Percentiles rank a stretch among this genome's conserved stretches.
Conservation (phyloP, 1,140 invertebrate species). For the Bathynomus jamesi region DNA sequence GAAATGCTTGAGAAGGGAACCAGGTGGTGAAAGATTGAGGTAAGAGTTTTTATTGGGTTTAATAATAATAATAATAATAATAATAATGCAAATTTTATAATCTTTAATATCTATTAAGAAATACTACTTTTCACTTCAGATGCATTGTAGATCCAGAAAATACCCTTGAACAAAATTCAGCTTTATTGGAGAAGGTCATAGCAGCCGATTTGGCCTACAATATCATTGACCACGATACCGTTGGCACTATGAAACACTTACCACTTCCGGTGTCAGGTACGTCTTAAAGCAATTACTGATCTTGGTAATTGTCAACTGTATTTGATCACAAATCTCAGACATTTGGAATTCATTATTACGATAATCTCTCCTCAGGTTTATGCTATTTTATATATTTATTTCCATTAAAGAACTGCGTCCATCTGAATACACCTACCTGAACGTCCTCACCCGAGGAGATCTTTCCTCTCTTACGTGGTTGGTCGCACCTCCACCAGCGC, state of each 20-base stretch:
- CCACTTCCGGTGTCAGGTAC: not conserved
- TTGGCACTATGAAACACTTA: not conserved
- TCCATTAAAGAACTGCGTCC: slow-evolving; percentile 43
- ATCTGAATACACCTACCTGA: slow-evolving; percentile 86
- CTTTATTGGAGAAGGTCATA: not conserved
- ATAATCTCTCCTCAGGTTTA: too few relatives aligned
- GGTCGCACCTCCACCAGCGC: slow-evolving; percentile 67
- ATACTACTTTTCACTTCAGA: slow-evolving; percentile 18
- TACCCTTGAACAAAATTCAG: not conserved
- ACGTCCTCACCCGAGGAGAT: slow-evolving; percentile 80
- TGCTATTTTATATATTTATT: too few relatives aligned
- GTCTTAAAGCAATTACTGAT: not conserved
- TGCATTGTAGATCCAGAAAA: not conserved
- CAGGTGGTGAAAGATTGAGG: slow-evolving; percentile 65
- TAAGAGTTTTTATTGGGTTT: too few relatives aligned
- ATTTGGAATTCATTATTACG: too few relatives aligned
- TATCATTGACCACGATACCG: not conserved
- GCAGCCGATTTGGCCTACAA: not conserved
- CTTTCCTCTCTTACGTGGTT: slow-evolving; percentile 88
- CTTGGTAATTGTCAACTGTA: too few relatives aligned
- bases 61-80: slow-evolving; percentile 19
- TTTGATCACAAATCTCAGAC: too few relatives aligned
- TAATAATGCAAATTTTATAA: not conserved
- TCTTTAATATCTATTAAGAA: not conserved
- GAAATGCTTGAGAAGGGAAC: slow-evolving; percentile 78